Conservation (phyloP, 2,113 vertebrate genomes). For the Pygoscelis antarcticus region DNA sequence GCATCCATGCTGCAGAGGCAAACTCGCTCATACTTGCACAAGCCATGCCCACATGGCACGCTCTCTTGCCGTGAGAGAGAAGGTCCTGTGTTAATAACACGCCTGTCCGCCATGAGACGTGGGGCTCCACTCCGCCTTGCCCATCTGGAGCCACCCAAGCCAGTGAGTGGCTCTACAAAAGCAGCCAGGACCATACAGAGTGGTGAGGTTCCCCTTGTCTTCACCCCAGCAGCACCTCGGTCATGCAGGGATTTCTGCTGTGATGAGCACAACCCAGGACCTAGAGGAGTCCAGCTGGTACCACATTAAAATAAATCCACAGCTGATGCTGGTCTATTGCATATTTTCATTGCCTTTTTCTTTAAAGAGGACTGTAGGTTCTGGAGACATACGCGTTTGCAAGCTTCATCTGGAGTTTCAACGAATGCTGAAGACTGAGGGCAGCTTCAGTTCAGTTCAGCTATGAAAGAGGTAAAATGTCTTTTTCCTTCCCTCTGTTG, state of each 20-base stretch:
- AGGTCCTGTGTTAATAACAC: background rate
- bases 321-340: background rate
- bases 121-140: background rate
- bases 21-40: background rate
- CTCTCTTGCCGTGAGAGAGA: background rate
- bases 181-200: background rate
- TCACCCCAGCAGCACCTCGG: background rate
- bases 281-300: background rate
- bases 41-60: fast-evolving
- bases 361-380: background rate
- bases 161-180: background rate
- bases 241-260: background rate
- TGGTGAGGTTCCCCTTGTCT: background rate
- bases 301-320: background rate
- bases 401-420: background rate
- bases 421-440: background rate
- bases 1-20: background rate
- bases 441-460: background rate
- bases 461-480: background rate
- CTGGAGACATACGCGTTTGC: background rate
- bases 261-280: background rate
- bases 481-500: background rate
- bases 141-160: background rate
- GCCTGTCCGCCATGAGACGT: fast-evolving
- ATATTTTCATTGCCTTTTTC: background rate